A percentile compares a stretch with the other conserved stretches of the same genome.
phyloP scores from a whole-genome alignment of 2,888 invertebrate genomes.

The Elysia crispata region DNA sequence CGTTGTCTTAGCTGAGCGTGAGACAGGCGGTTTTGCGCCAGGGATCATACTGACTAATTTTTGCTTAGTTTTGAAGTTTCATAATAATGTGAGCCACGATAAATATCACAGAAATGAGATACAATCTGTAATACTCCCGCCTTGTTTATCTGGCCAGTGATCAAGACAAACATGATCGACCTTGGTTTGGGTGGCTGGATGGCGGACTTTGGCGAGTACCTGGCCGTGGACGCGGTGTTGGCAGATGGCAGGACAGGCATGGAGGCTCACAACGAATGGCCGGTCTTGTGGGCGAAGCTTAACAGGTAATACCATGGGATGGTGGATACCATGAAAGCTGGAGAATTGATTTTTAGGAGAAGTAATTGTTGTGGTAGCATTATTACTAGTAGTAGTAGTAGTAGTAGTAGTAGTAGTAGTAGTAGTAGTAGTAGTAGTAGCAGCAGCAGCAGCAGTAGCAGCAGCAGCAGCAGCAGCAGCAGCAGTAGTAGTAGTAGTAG shows the following conservation, averaged over 20 bases:
- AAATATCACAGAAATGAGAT: not conserved
- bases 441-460: constrained; percentile 26
- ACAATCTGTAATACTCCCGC: not conserved
- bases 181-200: constrained; percentile 74
- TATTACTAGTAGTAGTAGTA: constrained; percentile 6
- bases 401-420: constrained; percentile 3
- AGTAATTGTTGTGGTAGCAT: constrained; percentile 3
- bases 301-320: constrained; percentile 54
- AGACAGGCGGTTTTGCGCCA: no score
- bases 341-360: no score
- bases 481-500: constrained; percentile 36
- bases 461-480: constrained; percentile 27
- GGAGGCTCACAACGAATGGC: constrained; percentile 68
- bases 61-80: no score
- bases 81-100: no score
- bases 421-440: constrained; percentile 24
- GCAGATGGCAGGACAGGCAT: constrained; percentile 47
- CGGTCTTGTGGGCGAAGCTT: constrained; percentile 68
- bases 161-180: constrained; percentile 69
- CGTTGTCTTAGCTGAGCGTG: no score
- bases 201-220: constrained; percentile 74
- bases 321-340: no score
- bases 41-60: no score
- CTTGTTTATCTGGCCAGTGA: constrained; percentile 48
- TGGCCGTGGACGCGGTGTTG: constrained; percentile 63